Evolutionary conservation across 1,140 invertebrate species (phyloP).

Genomic region (Drosophila murphyi): DNA sequence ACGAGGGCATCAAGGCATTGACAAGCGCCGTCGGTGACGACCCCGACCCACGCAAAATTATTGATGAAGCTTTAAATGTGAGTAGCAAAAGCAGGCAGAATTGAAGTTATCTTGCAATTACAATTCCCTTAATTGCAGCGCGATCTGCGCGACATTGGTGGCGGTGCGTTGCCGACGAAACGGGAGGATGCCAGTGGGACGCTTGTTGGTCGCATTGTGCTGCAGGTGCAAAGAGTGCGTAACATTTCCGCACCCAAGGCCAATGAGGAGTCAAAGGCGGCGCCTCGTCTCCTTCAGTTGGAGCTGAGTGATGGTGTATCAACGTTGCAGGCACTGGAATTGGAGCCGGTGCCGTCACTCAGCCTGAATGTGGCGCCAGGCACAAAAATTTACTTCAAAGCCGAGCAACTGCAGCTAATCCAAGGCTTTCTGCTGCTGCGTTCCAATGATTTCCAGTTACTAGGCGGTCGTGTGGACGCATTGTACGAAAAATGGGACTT

Average conservation of each 20-base stretch:
- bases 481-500: conserved; percentile 96
- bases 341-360: conserved; percentile 88
- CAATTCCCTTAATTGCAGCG: conserved; percentile 86
- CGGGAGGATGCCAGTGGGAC: conserved; percentile 86
- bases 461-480: conserved; percentile 92
- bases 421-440: conserved; percentile 91
- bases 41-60: conserved; percentile 59
- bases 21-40: conserved; percentile 39
- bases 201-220: conserved; percentile 89
- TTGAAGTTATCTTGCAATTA: not conserved
- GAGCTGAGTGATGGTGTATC: conserved; percentile 93
- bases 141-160: conserved; percentile 92
- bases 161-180: conserved; percentile 85
- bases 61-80: conserved; percentile 67
- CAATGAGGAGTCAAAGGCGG: conserved; percentile 92
- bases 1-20: conserved; percentile 52
- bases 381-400: conserved; percentile 87
- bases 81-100: conserved; percentile 6
- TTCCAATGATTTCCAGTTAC: conserved; percentile 87
- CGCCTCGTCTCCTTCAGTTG: conserved; percentile 92
- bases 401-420: conserved; percentile 86
- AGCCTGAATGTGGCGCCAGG: conserved; percentile 91
- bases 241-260: conserved; percentile 96
- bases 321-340: conserved; percentile 89
- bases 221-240: conserved; percentile 94